Base-by-base conservation (phyloP, 2,888 invertebrate species). In the Thymelicus lineola region DNA sequence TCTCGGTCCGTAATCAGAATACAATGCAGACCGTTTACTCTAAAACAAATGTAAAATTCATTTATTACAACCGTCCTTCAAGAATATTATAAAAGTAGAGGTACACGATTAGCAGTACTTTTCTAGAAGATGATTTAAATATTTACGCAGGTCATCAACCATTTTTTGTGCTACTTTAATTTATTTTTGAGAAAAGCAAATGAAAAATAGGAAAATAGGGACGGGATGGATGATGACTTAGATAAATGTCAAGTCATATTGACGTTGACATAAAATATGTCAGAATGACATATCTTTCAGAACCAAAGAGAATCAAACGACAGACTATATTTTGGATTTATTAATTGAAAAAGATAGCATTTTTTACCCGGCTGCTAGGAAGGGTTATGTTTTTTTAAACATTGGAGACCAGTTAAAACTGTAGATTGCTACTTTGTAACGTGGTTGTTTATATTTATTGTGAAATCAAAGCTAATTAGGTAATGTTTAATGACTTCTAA, bases 1-100 rank as follows among this genome's bases (percentile, higher is more conserved):
- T 99, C 99, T 76, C 98, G 95, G 87, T 99, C 99, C 46, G 98
- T 97, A 79, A 99, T 97, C 71, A 98, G 92, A 80, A 99, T 97
- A 80, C 98, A 97, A 82, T 97, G 95, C 61, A 99, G 93, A 50
- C 98, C 98, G 82, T 96, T 96, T 57, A 98, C 96, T 83, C 97
- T 97, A 72, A 86, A 87, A 73, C 67, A 71, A 59, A 46, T 62
- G 10, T n/a, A 65, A 64, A 45, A 36, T 28, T n/a, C 7, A 17
- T 20, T 38, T 28, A 60, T 63, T 60, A 50, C 50, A 50, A 17
- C 1, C 15, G 36, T 14, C 4, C 0, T 20, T 71, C 58, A 57
- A 61, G 36, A 66, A 48, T 59, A 59, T 7, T 15, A n/a, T 15
- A 17, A 17, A 7, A 36, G 1, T 3, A 36, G 6, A 2, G n/a